Evolutionary conservation across 2,113 vertebrate species (phyloP).

Genomic region (Orthonyx spaldingii): DNA sequence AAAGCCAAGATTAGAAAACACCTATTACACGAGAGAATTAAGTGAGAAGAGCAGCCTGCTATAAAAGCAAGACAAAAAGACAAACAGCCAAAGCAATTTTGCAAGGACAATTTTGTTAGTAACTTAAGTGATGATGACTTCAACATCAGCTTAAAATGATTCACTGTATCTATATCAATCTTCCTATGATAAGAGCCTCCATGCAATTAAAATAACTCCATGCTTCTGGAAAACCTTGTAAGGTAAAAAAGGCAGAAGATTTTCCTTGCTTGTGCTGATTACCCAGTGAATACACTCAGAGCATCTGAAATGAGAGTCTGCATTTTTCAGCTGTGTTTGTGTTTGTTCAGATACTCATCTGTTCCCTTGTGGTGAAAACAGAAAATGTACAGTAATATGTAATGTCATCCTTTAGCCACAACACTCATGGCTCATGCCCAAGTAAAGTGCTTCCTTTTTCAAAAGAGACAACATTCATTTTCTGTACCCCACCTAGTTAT

Average conservation of each 20-base stretch:
- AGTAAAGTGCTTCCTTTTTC: neutral
- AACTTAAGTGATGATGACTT: neutral
- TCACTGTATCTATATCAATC: neutral
- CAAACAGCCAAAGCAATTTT: neutral
- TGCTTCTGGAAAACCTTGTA: neutral
- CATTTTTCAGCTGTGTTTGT: conserved; percentile 40
- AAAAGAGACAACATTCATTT: neutral
- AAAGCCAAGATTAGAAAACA: neutral
- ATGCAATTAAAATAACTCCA: neutral
- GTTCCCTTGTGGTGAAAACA: conserved; percentile 50
- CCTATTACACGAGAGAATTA: neutral
- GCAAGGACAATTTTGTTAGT: neutral
- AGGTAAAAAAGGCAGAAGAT: neutral
- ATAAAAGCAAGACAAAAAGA: neutral
- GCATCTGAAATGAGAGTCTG: neutral
- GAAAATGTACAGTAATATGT: conserved; percentile 45
- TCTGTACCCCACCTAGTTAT: neutral
- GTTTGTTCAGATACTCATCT: conserved; percentile 39
- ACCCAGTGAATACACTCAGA: neutral
- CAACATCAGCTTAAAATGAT: neutral
- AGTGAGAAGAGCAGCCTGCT: neutral
- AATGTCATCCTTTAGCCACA: conserved; percentile 39
- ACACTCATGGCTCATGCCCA: neutral
- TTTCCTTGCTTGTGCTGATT: neutral
- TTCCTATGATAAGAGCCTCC: neutral